Percentiles rank a stretch among this genome's conserved stretches.
These are phyloP conservation scores for Drosophila testacea DNA, from an alignment of 2,888 invertebrate species.

Conservation along the genomic window DNA sequence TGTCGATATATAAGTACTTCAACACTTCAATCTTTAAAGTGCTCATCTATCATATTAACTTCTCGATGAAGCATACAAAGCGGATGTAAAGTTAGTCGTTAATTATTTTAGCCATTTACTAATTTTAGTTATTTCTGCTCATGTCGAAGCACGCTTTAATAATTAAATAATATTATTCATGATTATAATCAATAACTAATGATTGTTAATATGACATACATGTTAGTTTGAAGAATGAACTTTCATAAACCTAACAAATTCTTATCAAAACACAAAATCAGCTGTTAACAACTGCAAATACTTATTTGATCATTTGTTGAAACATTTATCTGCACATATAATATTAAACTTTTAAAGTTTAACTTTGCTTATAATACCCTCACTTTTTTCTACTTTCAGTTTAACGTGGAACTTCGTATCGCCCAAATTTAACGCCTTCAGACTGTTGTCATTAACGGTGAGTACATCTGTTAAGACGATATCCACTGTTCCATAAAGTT, in stretches of 20 bases:
- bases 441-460: too few species aligned
- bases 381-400: too few species aligned
- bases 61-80: constrained; percentile 8
- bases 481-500: too few species aligned
- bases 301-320: constrained; percentile 14
- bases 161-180: not conserved
- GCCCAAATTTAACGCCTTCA: too few species aligned
- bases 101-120: constrained; percentile 13
- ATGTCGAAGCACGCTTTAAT: constrained; percentile 6
- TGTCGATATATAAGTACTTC: constrained; percentile 9
- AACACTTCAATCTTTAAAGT: constrained; percentile 25
- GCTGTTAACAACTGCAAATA: not conserved
- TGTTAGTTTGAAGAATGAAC: too few species aligned
- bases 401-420: too few species aligned
- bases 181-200: not conserved
- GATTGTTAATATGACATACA: too few species aligned
- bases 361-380: too few species aligned
- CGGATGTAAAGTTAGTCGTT: constrained; percentile 34
- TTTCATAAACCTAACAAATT: too few species aligned
- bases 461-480: too few species aligned
- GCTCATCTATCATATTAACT: constrained; percentile 19
- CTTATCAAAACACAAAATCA: too few species aligned
- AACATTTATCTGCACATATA: not conserved
- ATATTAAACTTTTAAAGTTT: too few species aligned
- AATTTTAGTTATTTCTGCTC: constrained; percentile 13